Evolutionary conservation across 2,797 vertebrate species (phyloP).

Genomic region (Salarias fasciatus): DNA sequence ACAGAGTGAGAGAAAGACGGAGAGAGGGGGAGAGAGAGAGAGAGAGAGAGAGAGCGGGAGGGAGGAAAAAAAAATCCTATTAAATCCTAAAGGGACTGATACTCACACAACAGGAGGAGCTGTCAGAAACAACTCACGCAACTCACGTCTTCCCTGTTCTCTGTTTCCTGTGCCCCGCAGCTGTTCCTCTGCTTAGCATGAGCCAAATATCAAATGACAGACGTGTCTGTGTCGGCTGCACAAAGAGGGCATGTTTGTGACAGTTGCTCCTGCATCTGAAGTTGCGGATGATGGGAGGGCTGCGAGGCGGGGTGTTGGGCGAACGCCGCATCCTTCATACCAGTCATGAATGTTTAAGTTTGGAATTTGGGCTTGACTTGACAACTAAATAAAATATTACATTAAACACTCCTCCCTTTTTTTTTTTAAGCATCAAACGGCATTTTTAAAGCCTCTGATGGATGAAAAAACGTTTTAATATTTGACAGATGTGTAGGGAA

Average conservation of each 20-base stretch:
- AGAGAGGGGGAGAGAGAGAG: constrained; percentile 1
- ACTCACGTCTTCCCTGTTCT: constrained; percentile 66
- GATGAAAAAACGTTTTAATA: constrained; percentile 6
- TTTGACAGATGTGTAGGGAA: constrained; percentile 3
- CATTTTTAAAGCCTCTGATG: constrained; percentile 8
- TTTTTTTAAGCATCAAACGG: constrained; percentile 7
- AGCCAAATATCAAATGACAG: constrained; percentile 78
- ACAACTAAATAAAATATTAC: constrained; percentile 8
- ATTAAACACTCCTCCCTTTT: neutral
- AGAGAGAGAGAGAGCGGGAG: constrained; percentile 1
- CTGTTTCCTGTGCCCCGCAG: constrained; percentile 73
- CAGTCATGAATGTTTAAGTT: constrained; percentile 28
- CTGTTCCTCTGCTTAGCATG: constrained; percentile 76
- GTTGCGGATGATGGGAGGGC: constrained; percentile 46
- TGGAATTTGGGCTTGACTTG: constrained; percentile 3
- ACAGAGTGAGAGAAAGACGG: neutral
- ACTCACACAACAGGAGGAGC: constrained; percentile 66
- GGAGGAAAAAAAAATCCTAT: constrained; percentile 4
- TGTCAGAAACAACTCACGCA: constrained; percentile 71
- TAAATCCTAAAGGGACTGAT: constrained; percentile 53
- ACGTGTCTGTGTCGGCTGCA: constrained; percentile 70
- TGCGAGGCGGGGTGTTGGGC: neutral
- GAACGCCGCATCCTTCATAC: constrained; percentile 24
- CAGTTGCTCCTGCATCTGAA: constrained; percentile 64
- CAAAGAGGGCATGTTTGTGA: constrained; percentile 72